Evolutionary conservation across 1,140 invertebrate genomes (phyloP).

Genomic region (Nomia melanderi): DNA sequence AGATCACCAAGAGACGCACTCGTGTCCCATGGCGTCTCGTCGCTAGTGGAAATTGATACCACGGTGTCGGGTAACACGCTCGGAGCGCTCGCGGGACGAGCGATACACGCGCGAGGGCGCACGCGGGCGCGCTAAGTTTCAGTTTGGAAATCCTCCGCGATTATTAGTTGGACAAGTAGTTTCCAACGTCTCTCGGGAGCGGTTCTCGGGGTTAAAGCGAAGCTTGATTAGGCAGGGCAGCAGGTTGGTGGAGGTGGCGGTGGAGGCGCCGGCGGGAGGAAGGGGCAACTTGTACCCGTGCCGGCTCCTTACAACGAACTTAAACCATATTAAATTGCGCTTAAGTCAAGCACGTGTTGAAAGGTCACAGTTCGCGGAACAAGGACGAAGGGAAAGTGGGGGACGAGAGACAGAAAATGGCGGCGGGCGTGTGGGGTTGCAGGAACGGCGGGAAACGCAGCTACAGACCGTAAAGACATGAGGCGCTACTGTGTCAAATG

Average conservation of each 20-base stretch:
- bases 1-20: too few relatives aligned
- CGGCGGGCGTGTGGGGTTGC: background rate
- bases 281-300: conserved; percentile 71
- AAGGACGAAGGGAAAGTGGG: background rate
- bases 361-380: conserved; percentile 56
- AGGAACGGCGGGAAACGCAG: conserved; percentile 42
- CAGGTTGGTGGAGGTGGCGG: too few relatives aligned
- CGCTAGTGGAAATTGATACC: background rate
- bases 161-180: conserved; percentile 80
- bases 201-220: conserved; percentile 71
- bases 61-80: conserved; percentile 35
- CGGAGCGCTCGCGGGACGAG: conserved; percentile 23
- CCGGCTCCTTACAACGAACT: conserved; percentile 69
- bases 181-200: conserved; percentile 54
- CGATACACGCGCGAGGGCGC: background rate
- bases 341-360: conserved; percentile 74
- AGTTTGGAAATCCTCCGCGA: conserved; percentile 71
- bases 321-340: conserved; percentile 79
- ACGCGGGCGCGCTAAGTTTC: conserved; percentile 55
- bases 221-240: conserved; percentile 75
- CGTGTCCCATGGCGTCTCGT: too few relatives aligned
- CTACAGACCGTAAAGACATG: conserved; percentile 38
- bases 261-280: too few relatives aligned
- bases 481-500: conserved; percentile 39
- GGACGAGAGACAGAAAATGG: background rate